Percentiles rank a stretch among this genome's conserved stretches.
phyloP scores from a whole-genome alignment of 1,140 invertebrate genomes.

The Hycleus cichorii region DNA sequence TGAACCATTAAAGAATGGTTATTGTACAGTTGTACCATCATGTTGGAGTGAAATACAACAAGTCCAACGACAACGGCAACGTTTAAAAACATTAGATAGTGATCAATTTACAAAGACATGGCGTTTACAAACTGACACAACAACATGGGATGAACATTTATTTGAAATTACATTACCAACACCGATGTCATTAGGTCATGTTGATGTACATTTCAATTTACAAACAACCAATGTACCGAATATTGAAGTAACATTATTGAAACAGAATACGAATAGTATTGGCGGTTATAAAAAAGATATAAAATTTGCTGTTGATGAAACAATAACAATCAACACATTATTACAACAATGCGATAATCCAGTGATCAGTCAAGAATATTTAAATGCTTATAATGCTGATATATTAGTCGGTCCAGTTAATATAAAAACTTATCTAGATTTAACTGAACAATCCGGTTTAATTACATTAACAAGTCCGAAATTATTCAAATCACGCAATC shows the following conservation, averaged over 20 bases:
- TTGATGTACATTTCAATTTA: constrained; percentile 79
- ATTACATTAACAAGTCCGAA: constrained; percentile 81
- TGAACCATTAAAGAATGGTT: constrained; percentile 54
- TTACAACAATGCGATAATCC: constrained; percentile 61
- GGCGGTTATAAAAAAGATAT: constrained; percentile 39
- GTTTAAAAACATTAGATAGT: constrained; percentile 47
- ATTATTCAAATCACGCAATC: constrained; percentile 67
- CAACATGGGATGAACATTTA: constrained; percentile 86
- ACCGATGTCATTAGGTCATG: constrained; percentile 62
- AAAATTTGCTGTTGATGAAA: constrained; percentile 37
- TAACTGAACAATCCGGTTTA: constrained; percentile 72
- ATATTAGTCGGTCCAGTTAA: constrained; percentile 82
- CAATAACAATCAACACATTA: constrained; percentile 40
- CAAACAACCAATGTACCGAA: constrained; percentile 57
- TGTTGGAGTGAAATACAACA: constrained; percentile 90
- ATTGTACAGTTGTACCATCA: constrained; percentile 80
- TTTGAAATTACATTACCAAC: constrained; percentile 81
- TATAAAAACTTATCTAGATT: constrained; percentile 70
- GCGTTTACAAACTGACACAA: constrained; percentile 75
- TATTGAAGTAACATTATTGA: constrained; percentile 75
- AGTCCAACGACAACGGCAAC: constrained; percentile 62
- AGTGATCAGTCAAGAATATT: constrained; percentile 70
- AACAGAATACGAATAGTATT: constrained; percentile 71
- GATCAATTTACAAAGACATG: constrained; percentile 66
- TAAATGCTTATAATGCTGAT: constrained; percentile 79